Percentiles rank a stretch among this genome's conserved stretches.
These are phyloP conservation scores for Chaetura pelagica DNA, from an alignment of 2,113 vertebrate genomes.

Conservation along the genomic window DNA sequence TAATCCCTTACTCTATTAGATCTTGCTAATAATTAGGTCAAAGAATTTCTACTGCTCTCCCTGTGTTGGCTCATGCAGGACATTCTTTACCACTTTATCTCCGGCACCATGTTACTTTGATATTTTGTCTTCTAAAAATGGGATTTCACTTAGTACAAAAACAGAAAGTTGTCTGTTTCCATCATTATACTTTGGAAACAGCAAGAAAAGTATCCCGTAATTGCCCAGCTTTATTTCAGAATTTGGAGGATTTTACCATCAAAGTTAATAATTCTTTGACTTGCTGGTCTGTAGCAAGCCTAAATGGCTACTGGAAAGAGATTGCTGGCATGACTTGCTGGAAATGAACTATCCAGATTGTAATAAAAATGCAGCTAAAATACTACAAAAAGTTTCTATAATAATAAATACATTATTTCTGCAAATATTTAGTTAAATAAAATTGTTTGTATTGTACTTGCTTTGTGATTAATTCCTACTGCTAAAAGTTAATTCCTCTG, in stretches of 20 bases:
- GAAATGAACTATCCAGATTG: conserved; percentile 5
- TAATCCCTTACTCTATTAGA: not conserved
- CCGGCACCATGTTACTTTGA: not conserved
- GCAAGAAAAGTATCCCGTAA: conserved; percentile 25
- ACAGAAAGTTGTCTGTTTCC: conserved; percentile 45
- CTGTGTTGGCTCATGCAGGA: not conserved
- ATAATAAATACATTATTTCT: not conserved
- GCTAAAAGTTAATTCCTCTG: not conserved
- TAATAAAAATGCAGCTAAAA: not conserved
- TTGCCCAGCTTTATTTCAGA: not conserved
- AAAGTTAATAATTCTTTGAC: not conserved
- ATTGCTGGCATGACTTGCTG: not conserved
- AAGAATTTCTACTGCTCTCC: conserved; percentile 7
- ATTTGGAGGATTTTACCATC: conserved; percentile 32
- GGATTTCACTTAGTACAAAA: conserved; percentile 43
- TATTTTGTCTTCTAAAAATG: conserved; percentile 17
- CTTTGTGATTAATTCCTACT: not conserved
- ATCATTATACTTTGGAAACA: conserved; percentile 47
- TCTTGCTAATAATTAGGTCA: not conserved
- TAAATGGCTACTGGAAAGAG: conserved; percentile 26
- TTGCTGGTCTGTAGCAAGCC: conserved; percentile 20
- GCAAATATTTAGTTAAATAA: not conserved
- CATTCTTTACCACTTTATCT: conserved; percentile 43
- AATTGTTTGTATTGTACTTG: not conserved
- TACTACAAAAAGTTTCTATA: not conserved